Percentiles rank a stretch among this genome's conserved stretches.
These are phyloP conservation scores for Coelopa frigida DNA, from an alignment of 1,140 invertebrate genomes.

Conservation along the genomic window DNA sequence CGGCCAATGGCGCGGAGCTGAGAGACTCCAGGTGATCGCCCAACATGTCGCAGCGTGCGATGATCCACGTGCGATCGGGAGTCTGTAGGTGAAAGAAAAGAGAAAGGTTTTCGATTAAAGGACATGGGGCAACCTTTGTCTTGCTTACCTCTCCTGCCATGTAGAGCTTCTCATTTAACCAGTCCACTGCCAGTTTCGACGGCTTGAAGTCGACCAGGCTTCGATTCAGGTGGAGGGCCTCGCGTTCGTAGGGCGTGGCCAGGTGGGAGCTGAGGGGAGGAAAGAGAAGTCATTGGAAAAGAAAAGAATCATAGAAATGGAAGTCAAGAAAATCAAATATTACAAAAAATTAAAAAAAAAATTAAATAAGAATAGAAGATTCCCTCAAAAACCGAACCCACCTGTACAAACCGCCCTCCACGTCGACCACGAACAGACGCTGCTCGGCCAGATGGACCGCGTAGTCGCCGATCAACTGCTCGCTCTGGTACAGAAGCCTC, in stretches of 20 bases:
- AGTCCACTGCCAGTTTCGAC: slow-evolving; percentile 71
- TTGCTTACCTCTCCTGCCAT: slow-evolving; percentile 59
- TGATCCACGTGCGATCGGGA: slow-evolving; percentile 5
- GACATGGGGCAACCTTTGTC: no score
- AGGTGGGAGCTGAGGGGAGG: no score
- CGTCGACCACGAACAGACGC: slow-evolving; percentile 66
- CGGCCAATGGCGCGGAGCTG: no score
- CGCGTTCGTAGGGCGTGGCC: no score
- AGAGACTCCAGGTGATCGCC: background rate
- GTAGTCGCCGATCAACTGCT: slow-evolving; percentile 50
- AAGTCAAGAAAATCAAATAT: no score
- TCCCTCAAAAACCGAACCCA: no score
- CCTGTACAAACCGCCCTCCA: slow-evolving; percentile 20
- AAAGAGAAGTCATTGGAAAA: no score
- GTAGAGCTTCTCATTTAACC: slow-evolving; percentile 77
- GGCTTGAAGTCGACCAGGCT: slow-evolving; percentile 42
- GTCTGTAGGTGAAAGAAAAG: slow-evolving; percentile 11
- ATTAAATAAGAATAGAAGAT: no score
- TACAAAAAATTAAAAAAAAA: no score
- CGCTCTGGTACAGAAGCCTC: slow-evolving; percentile 18
- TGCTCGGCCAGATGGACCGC: slow-evolving; percentile 64
- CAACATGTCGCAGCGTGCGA: slow-evolving; percentile 14
- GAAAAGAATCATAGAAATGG: no score
- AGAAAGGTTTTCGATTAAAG: no score
- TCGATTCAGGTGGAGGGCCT: background rate